These are phyloP conservation scores for Chelonoidis abingdonii DNA, from an alignment of 2,113 vertebrate species.

Conservation along the genomic window DNA sequence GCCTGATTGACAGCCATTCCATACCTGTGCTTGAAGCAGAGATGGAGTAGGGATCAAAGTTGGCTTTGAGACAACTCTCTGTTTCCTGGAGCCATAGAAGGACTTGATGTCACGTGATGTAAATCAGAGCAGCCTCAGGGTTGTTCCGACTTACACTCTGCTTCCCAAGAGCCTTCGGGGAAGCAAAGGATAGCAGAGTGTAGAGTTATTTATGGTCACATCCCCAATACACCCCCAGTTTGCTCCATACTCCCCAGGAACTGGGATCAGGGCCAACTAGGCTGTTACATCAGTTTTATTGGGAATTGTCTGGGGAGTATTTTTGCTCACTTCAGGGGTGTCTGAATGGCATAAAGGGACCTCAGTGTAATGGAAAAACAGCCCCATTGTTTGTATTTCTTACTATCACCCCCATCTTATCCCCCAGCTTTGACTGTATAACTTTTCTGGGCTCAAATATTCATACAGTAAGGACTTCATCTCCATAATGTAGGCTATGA, in stretches of 20 bases:
- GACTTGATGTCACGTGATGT: neutral
- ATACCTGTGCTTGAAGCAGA: neutral
- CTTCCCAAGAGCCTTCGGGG: fast-evolving
- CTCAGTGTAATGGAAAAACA: neutral
- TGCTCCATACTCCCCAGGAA: neutral
- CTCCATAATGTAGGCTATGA: neutral
- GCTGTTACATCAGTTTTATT: neutral
- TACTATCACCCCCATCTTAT: neutral
- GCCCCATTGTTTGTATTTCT: neutral
- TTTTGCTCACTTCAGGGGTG: neutral
- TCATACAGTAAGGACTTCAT: neutral
- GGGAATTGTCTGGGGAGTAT: neutral
- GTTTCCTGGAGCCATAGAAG: neutral
- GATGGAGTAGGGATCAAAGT: neutral
- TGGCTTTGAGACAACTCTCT: neutral
- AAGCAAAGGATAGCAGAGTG: fast-evolving
- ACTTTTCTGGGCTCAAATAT: neutral
- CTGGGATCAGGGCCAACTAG: neutral
- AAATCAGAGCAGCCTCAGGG: neutral
- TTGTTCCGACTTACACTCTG: neutral
- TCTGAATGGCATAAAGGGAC: neutral
- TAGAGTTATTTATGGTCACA: neutral
- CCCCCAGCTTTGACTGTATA: neutral
- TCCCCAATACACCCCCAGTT: neutral
- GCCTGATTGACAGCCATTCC: neutral